phyloP scores from a whole-genome alignment of 2,113 vertebrate genomes.

The Thalassarche chlororhynchos region DNA sequence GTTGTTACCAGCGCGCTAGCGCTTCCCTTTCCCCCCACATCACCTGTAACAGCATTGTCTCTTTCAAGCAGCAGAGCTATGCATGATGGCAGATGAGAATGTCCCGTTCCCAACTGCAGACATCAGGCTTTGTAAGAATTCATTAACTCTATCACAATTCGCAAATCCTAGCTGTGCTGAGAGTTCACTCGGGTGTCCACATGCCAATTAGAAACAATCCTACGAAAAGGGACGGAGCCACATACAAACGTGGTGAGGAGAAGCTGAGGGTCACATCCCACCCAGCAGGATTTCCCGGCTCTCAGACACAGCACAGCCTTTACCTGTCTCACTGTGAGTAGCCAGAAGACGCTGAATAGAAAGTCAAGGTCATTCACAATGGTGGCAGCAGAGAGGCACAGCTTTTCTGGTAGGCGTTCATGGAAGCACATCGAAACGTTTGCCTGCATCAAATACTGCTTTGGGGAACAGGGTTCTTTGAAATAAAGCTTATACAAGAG shows the following conservation, averaged over 20 bases:
- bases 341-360: not conserved
- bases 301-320: not conserved
- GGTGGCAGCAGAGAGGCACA: not conserved
- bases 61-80: not conserved
- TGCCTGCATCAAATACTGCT: not conserved
- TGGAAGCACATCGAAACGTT: not conserved
- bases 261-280: not conserved
- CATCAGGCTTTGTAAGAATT: not conserved
- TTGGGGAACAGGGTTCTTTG: not conserved
- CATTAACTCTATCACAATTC: not conserved
- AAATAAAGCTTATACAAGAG: not conserved
- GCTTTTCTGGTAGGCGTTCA: not conserved
- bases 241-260: not conserved
- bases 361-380: not conserved
- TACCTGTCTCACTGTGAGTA: rapidly evolving
- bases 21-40: not conserved
- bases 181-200: rapidly evolving
- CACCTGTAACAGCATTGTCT: not conserved
- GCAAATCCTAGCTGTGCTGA: not conserved
- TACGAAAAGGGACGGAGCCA: rapidly evolving
- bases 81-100: not conserved
- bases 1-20: rapidly evolving
- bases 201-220: not conserved
- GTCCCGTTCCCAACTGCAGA: not conserved
- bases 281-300: not conserved